Evolutionary conservation across 1,140 invertebrate species (phyloP).

Genomic region (Thaumatotibia leucotreta): DNA sequence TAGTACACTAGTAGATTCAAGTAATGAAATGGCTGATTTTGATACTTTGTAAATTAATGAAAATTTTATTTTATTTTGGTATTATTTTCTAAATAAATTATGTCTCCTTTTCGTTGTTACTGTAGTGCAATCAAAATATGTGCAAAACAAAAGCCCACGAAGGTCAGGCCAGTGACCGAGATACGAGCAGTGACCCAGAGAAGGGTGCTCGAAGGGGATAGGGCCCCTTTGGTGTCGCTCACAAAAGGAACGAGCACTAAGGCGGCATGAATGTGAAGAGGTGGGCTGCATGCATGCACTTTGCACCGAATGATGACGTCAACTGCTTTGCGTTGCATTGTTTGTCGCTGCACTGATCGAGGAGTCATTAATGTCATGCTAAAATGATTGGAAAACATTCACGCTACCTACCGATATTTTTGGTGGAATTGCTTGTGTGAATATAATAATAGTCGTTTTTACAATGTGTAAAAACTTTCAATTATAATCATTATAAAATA

Average conservation of each 20-base stretch:
- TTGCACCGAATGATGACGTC: slow-evolving; percentile 72
- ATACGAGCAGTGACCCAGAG: slow-evolving; percentile 65
- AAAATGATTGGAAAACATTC: neutral
- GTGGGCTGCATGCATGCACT: slow-evolving; percentile 70
- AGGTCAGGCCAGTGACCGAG: slow-evolving; percentile 46
- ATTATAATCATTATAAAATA: neutral
- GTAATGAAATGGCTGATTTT: neutral
- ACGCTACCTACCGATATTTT: neutral
- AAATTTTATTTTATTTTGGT: neutral
- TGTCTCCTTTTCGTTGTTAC: neutral
- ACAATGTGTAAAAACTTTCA: neutral
- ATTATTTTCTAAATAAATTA: neutral
- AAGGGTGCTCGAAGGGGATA: slow-evolving; percentile 72
- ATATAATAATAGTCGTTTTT: no score
- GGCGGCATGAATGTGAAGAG: slow-evolving; percentile 58
- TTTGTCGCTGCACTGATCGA: slow-evolving; percentile 50
- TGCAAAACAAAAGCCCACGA: slow-evolving; percentile 21
- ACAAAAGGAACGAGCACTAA: slow-evolving; percentile 71
- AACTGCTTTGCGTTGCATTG: slow-evolving; percentile 58
- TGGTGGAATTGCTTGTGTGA: neutral
- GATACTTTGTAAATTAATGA: neutral
- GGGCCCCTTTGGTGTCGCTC: slow-evolving; percentile 70
- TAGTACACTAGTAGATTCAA: no score
- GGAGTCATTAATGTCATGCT: slow-evolving; percentile 3
- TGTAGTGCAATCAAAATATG: slow-evolving; percentile 2